Evolutionary conservation across 37 sponge, comb jelly and placozoan species (phyloP), one percentile per base, ranked within the genome.

Genomic region (Bolinopsis microptera): DNA sequence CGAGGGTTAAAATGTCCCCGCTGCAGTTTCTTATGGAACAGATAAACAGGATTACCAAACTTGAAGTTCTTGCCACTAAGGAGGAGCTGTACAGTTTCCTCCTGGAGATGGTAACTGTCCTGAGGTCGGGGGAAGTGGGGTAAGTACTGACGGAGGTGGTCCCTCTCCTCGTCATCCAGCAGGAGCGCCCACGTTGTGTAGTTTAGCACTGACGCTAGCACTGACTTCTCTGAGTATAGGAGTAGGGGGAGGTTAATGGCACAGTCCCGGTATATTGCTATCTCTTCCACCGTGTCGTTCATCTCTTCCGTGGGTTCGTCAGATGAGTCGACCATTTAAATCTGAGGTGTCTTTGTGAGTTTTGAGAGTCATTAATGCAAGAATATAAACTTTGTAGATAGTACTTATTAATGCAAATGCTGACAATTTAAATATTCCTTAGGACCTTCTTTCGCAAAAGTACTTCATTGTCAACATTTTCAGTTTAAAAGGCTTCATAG

Each of bases 1-100:
- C 90, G 90, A n/a, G 90, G 90, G 90, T 86, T 86, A 34, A 86
- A 86, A 48, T 86, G 61, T 0, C 90, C 90, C n/a, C 37, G 61
- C 48, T 86, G 90, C 28, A 86, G 22, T 2, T 38, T 13, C 30
- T 27, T 37, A 48, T 86, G 61, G 61, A 86, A 86, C 30, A 41
- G 90, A 34, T 28, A n/a, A 1, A 86, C 90, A 25, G 90, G 90
- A 27, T 86, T 86, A 38, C 90, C 90, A 30, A 86, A 86, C 61
- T 86, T 86, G 61, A 86, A 86, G 61, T 86, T 86, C 23, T 38
- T 86, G n/a, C 90, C 90, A 8, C 36, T 34, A 24, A 86, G 90
- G 30, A 86, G 90, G 30, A 86, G 90, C 61, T 86, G 90, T 0
- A 86, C 90, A 41, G 90, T 86, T 22, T 28, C 35, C 30, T 86